Evolutionary conservation across 2,113 vertebrate genomes (phyloP).

Genomic region (Ceuthmochares aereus): DNA sequence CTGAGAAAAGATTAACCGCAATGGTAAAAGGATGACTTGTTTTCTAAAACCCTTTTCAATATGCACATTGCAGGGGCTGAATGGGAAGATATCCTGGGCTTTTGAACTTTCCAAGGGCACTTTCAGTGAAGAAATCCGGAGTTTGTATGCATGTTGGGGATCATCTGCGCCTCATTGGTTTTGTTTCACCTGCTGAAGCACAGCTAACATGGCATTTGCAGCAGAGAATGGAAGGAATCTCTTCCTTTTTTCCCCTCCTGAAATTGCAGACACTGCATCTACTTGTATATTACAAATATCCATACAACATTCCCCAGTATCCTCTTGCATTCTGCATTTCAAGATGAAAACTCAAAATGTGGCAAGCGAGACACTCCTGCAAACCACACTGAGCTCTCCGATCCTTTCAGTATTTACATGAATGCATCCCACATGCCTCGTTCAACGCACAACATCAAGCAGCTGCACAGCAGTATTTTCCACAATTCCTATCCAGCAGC

Average conservation of each 20-base stretch:
- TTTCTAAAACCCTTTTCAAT: conserved; percentile 40
- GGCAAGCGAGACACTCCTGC: not conserved
- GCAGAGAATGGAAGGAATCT: not conserved
- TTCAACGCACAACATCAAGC: conserved; percentile 7
- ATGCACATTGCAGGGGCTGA: conserved; percentile 28
- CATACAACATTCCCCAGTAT: not conserved
- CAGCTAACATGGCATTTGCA: not conserved
- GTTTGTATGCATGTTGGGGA: conserved; percentile 28
- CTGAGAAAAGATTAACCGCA: conserved; percentile 1
- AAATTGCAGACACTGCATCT: not conserved
- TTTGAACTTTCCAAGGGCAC: conserved; percentile 50
- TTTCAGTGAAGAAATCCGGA: not conserved
- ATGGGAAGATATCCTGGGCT: conserved; percentile 19
- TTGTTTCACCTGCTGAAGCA: conserved; percentile 32
- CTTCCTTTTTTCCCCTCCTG: not conserved
- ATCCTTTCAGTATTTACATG: not conserved
- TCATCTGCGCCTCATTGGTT: conserved; percentile 49
- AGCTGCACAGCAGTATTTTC: conserved; percentile 40
- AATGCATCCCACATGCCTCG: conserved; percentile 25
- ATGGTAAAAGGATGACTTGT: not conserved
- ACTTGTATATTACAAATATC: not conserved
- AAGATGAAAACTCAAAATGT: not conserved
- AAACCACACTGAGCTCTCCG: not conserved
- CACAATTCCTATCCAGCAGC: conserved; percentile 31
- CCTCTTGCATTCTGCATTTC: not conserved